phyloP scores from a whole-genome alignment of 2,888 invertebrate genomes.

The Adelognathus sp. region DNA sequence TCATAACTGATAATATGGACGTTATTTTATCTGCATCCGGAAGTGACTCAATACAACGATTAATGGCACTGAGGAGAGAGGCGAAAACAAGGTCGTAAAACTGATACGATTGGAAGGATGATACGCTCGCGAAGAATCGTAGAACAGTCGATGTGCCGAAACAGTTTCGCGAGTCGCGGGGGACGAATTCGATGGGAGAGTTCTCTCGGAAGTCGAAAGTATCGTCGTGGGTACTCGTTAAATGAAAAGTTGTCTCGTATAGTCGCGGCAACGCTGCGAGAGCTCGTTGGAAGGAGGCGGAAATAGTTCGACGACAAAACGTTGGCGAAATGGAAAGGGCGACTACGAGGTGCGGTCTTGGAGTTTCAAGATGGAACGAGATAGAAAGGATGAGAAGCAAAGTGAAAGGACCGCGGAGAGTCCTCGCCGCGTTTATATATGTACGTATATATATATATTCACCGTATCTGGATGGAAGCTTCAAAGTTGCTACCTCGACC shows the following conservation, averaged over 20 bases:
- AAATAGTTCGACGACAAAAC: conserved; percentile 16
- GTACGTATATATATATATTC: not conserved
- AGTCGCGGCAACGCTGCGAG: not conserved
- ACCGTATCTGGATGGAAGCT: conserved; percentile 10
- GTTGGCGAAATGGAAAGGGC: conserved; percentile 28
- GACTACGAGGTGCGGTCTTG: conserved; percentile 8
- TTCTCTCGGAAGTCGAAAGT: not conserved
- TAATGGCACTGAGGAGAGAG: not conserved
- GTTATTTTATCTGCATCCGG: no score
- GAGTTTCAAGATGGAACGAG: conserved; percentile 43
- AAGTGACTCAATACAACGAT: not conserved
- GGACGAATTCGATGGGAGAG: not conserved
- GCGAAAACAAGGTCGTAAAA: not conserved
- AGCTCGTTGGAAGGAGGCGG: conserved; percentile 4
- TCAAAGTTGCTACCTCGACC: conserved; percentile 41
- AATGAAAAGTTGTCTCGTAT: conserved; percentile 32
- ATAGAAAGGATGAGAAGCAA: conserved; percentile 30
- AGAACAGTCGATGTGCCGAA: not conserved
- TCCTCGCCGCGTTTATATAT: conserved; percentile 8
- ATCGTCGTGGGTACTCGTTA: conserved; percentile 3
- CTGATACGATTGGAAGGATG: not conserved
- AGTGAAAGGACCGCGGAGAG: conserved; percentile 1
- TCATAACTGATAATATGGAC: no score
- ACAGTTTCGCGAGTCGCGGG: not conserved
- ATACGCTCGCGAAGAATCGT: not conserved